A percentile compares a stretch with the other conserved stretches of the same genome.
Evolutionary conservation across 2,888 invertebrate species (phyloP).

Genomic region (Charanyca ferruginea): DNA sequence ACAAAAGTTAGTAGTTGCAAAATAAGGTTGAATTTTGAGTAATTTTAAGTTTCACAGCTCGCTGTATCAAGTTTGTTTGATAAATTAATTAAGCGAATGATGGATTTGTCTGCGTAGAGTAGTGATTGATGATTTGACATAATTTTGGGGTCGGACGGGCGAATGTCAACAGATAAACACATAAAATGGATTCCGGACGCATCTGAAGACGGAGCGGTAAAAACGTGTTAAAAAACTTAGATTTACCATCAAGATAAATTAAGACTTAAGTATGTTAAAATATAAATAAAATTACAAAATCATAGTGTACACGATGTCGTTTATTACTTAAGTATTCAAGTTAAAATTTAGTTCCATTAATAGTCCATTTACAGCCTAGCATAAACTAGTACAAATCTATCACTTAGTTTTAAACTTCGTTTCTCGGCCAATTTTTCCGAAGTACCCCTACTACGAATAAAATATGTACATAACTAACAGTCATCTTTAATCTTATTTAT

Average conservation of each 20-base stretch:
- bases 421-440: not conserved
- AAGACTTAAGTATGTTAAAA: not conserved
- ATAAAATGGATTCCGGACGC: constrained; percentile 54
- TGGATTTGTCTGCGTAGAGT: constrained; percentile 72
- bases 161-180: constrained; percentile 71
- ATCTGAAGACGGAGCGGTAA: constrained; percentile 23
- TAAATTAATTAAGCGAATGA: constrained; percentile 81
- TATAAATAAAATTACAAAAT: not conserved
- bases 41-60: constrained; percentile 30
- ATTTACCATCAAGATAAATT: constrained; percentile 1
- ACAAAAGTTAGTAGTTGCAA: not conserved
- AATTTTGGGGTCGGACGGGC: constrained; percentile 71
- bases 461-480: too few species aligned
- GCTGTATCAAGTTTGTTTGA: constrained; percentile 60
- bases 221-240: constrained; percentile 11
- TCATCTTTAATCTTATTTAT: not conserved
- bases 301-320: constrained; percentile 20
- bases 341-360: not conserved
- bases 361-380: constrained; percentile 8
- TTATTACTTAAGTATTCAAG: constrained; percentile 16
- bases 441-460: not conserved
- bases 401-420: constrained; percentile 36
- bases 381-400: constrained; percentile 28
- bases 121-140: constrained; percentile 85
- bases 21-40: constrained; percentile 57